A percentile compares a stretch with the other conserved stretches of the same genome.
phyloP scores from a whole-genome alignment of 2,113 vertebrate genomes.

The Lasiurus borealis region DNA sequence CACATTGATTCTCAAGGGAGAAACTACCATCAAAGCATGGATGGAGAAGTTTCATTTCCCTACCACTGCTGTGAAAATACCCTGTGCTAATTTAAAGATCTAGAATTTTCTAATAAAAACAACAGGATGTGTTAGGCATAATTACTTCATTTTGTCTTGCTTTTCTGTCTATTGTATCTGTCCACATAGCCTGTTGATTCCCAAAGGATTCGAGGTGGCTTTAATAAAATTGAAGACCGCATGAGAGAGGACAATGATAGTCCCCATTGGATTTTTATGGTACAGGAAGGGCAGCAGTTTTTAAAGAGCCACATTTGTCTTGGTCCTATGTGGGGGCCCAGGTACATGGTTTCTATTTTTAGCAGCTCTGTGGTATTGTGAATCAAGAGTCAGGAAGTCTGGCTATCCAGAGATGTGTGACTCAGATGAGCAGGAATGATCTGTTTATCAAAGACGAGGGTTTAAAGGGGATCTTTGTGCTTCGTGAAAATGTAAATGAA shows the following conservation, averaged over 20 bases:
- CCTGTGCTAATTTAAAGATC: constrained; percentile 13
- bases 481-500: constrained; percentile 79
- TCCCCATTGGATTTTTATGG: constrained; percentile 60
- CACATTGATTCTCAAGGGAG: constrained; percentile 34
- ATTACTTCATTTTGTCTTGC: constrained; percentile 1
- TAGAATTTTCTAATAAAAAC: constrained; percentile 61
- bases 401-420: constrained; percentile 85
- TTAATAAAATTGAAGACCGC: not conserved
- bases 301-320: constrained; percentile 75
- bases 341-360: constrained; percentile 84
- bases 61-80: constrained; percentile 1
- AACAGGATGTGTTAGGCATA: not conserved
- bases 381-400: constrained; percentile 87
- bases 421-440: constrained; percentile 86
- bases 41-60: constrained; percentile 32
- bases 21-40: constrained; percentile 41
- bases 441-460: constrained; percentile 80
- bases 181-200: not conserved
- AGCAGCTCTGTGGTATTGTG: constrained; percentile 82
- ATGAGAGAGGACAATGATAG: not conserved
- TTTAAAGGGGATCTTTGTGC: constrained; percentile 80
- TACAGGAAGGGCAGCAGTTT: constrained; percentile 50
- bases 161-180: not conserved
- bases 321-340: constrained; percentile 68
- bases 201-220: not conserved